Conservation (phyloP, 2,113 vertebrate species). For the Amphilophus citrinellus region DNA sequence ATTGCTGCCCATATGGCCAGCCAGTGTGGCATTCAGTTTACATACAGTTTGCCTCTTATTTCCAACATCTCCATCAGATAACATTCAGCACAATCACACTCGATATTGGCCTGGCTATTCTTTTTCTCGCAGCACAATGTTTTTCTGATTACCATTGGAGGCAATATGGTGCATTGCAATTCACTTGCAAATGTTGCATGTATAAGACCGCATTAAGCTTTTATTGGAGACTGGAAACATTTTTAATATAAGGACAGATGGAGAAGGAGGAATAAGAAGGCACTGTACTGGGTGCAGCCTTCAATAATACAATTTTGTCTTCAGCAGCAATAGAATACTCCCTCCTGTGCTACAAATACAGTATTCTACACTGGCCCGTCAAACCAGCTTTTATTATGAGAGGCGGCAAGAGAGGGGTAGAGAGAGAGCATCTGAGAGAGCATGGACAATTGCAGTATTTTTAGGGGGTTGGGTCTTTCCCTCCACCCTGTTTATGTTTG, state of each 20-base stretch:
- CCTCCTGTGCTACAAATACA: constrained; percentile 62
- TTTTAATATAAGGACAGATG: constrained; percentile 74
- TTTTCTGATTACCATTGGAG: constrained; percentile 77
- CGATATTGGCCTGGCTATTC: constrained; percentile 76
- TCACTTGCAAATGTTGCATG: constrained; percentile 79
- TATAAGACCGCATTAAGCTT: constrained; percentile 72
- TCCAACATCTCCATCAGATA: constrained; percentile 79
- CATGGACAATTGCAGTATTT: constrained; percentile 65
- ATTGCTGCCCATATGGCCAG: constrained; percentile 73
- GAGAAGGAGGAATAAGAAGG: constrained; percentile 55
- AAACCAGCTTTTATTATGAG: constrained; percentile 71
- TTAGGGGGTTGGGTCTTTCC: constrained; percentile 65
- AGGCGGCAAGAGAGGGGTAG: constrained; percentile 43
- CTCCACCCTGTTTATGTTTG: constrained; percentile 36
- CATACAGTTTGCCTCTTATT: constrained; percentile 64
- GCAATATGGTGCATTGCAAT: constrained; percentile 75
- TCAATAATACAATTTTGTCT: constrained; percentile 74
- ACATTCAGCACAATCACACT: constrained; percentile 74
- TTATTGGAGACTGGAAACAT: constrained; percentile 77
- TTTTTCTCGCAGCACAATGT: constrained; percentile 62
- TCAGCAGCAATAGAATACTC: constrained; percentile 60
- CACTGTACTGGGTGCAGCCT: constrained; percentile 57
- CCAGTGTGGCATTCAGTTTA: constrained; percentile 66
- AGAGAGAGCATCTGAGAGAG: constrained; percentile 53
- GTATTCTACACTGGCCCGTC: constrained; percentile 54